phyloP scores from a whole-genome alignment of 1,140 invertebrate genomes.

The Plectrocnemia conspersa region DNA sequence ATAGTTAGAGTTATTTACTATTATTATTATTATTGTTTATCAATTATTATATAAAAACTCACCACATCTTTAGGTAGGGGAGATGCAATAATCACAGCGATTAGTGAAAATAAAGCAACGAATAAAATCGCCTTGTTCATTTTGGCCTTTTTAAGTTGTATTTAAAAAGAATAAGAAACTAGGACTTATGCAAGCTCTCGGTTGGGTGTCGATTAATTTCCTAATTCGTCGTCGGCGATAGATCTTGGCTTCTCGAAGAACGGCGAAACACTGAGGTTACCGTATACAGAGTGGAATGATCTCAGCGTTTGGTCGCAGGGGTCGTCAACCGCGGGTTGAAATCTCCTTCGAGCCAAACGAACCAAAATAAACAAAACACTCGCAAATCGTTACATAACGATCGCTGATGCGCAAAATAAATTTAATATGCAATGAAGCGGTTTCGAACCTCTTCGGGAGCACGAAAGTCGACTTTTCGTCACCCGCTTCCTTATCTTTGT shows the following conservation, averaged over 20 bases:
- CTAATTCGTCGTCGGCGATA: too few relatives aligned
- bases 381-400: too few relatives aligned
- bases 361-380: too few relatives aligned
- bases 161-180: not conserved
- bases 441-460: too few relatives aligned
- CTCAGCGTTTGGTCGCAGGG: conserved; percentile 15
- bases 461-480: too few relatives aligned
- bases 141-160: not conserved
- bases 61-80: conserved; percentile 4
- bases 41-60: not conserved
- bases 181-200: not conserved
- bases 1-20: too few relatives aligned
- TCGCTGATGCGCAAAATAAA: too few relatives aligned
- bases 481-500: too few relatives aligned
- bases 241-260: not conserved
- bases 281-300: conserved; percentile 19
- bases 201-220: too few relatives aligned
- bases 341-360: too few relatives aligned
- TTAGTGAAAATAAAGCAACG: not conserved
- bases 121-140: not conserved
- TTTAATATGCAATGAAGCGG: too few relatives aligned
- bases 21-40: too few relatives aligned
- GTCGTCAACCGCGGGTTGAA: conserved; percentile 8
- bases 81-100: not conserved
- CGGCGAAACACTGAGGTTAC: conserved; percentile 6